Conservation (phyloP, 2,113 vertebrate species). For the Cyanocitta stelleri region DNA sequence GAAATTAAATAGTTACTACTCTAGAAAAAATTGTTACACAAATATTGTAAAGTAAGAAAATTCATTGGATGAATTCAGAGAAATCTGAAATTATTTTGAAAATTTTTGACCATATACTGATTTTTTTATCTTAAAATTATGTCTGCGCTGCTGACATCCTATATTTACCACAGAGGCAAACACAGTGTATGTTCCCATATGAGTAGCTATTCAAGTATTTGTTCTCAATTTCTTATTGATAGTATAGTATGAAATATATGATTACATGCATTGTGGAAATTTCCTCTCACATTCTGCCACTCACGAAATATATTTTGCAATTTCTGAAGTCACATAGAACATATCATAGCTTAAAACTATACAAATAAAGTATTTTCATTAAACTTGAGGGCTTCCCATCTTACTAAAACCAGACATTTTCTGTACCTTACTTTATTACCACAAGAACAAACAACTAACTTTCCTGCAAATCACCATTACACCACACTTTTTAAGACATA, state of each 20-base stretch:
- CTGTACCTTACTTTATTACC: background rate
- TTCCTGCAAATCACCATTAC: background rate
- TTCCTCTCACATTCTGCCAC: background rate
- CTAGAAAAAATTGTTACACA: background rate
- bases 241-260: background rate
- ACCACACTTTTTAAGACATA: background rate
- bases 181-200: background rate
- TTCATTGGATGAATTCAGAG: background rate
- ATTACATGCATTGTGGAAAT: background rate
- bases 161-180: background rate
- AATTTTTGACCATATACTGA: background rate
- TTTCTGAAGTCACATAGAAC: background rate
- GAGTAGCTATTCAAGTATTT: background rate
- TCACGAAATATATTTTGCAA: background rate
- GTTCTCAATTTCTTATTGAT: background rate
- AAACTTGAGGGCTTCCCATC: background rate
- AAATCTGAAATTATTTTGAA: background rate
- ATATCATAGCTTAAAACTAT: background rate
- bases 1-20: background rate
- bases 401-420: background rate
- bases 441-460: background rate
- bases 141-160: background rate
- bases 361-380: background rate
- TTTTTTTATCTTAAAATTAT: background rate
- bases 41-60: background rate